Evolutionary conservation across 2,888 invertebrate genomes (phyloP).

Genomic region (Dilophus febrilis): DNA sequence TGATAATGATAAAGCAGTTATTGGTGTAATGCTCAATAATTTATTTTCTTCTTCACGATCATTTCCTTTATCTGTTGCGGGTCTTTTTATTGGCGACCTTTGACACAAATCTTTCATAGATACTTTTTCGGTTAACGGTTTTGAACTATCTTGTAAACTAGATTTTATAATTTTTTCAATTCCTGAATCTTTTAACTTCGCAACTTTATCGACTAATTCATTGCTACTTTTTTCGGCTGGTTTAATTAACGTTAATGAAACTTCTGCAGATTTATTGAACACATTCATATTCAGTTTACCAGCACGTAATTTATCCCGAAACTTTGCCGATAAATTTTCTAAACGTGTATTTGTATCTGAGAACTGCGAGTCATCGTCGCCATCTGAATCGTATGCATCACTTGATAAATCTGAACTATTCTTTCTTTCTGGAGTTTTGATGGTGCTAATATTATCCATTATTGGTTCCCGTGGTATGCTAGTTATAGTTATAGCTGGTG

Average conservation of each 20-base stretch:
- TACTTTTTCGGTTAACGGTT: slow-evolving; percentile 7
- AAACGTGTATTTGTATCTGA: slow-evolving; percentile 24
- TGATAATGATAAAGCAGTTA: slow-evolving; percentile 17
- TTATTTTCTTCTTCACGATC: background rate
- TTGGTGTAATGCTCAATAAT: no score
- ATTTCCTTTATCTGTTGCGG: background rate
- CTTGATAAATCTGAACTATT: slow-evolving; percentile 23
- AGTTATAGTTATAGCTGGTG: background rate
- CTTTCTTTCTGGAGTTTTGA: no score
- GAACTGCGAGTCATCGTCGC: slow-evolving; percentile 29
- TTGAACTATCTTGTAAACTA: slow-evolving; percentile 15
- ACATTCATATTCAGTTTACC: slow-evolving; percentile 13
- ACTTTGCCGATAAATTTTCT: slow-evolving; percentile 20
- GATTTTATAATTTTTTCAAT: slow-evolving; percentile 22
- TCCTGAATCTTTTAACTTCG: slow-evolving; percentile 13
- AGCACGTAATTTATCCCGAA: slow-evolving; percentile 20
- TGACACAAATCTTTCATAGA: slow-evolving; percentile 3
- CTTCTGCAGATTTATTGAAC: background rate
- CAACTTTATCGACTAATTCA: slow-evolving; percentile 12
- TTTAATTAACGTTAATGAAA: background rate
- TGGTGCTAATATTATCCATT: no score
- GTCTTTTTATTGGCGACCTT: background rate
- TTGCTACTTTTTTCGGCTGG: no score
- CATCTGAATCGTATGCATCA: slow-evolving; percentile 24
- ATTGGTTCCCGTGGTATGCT: no score